phyloP scores from a whole-genome alignment of 1,140 invertebrate genomes.

The Halictus rubicundus region DNA sequence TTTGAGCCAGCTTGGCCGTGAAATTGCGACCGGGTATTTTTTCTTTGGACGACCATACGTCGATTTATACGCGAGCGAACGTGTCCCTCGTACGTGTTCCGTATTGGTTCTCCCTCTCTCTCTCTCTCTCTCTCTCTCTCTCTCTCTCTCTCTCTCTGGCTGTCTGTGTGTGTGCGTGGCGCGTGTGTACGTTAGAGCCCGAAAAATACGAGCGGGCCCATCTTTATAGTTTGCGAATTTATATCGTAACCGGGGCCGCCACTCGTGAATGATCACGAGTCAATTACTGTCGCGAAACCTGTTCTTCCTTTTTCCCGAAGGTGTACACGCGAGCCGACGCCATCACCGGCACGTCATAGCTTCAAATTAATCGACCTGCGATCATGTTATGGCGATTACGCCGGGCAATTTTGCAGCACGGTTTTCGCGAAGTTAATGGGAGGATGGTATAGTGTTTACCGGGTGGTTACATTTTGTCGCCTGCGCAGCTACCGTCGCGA shows the following conservation, averaged over 20 bases:
- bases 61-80: conserved; percentile 50
- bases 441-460: not conserved
- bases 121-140: too few species aligned
- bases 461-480: not conserved
- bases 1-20: conserved; percentile 42
- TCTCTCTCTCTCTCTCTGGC: too few species aligned
- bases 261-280: conserved; percentile 20
- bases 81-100: not conserved
- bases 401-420: not conserved
- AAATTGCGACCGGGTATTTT: conserved; percentile 58
- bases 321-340: not conserved
- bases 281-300: conserved; percentile 8
- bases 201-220: conserved; percentile 13
- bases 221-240: not conserved
- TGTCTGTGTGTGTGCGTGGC: too few species aligned
- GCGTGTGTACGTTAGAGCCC: not conserved
- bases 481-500: not conserved
- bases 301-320: not conserved
- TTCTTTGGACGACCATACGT: conserved; percentile 47
- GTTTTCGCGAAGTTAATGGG: not conserved
- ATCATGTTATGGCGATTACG: conserved; percentile 1
- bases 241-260: not conserved
- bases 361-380: conserved; percentile 1
- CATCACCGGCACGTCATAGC: conserved; percentile 15
- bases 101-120: too few species aligned